Conservation (phyloP, 2,888 invertebrate genomes). For the Calliphora vomitoria region DNA sequence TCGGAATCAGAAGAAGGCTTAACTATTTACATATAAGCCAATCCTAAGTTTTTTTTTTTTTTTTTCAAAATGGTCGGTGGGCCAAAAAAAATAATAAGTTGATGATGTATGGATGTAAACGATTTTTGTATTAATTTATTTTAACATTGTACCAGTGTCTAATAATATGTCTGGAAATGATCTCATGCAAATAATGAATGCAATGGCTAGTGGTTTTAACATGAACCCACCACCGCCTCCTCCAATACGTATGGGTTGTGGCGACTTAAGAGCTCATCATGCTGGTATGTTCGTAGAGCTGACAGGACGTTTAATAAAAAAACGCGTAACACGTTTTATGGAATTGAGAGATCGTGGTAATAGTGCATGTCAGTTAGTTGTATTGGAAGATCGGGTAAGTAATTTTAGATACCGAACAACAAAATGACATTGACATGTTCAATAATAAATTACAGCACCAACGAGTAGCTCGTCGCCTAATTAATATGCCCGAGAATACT, state of each 20-base stretch:
- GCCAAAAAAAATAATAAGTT: too few relatives aligned
- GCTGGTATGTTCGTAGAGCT: conserved; percentile 86
- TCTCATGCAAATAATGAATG: conserved; percentile 81
- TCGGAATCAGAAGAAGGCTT: too few relatives aligned
- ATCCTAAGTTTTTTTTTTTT: too few relatives aligned
- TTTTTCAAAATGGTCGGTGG: too few relatives aligned
- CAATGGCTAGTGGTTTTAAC: conserved; percentile 82
- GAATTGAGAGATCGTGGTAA: conserved; percentile 88
- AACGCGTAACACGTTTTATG: conserved; percentile 86
- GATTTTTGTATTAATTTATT: not conserved
- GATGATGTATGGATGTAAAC: too few relatives aligned
- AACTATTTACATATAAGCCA: too few relatives aligned
- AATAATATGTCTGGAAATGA: conserved; percentile 77
- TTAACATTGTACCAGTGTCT: conserved; percentile 41
- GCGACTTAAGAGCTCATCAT: conserved; percentile 86
- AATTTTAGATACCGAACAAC: conserved; percentile 20
- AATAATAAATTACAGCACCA: conserved; percentile 78
- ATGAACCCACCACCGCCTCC: conserved; percentile 83
- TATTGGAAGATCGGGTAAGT: conserved; percentile 81
- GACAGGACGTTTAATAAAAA: conserved; percentile 87
- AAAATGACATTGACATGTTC: not conserved
- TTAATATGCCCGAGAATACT: conserved; percentile 84
- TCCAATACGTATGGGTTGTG: conserved; percentile 85
- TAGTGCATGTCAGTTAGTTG: conserved; percentile 87
- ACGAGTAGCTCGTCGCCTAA: conserved; percentile 83